These are phyloP conservation scores for Halictus quadricinctus DNA, from an alignment of 2,888 invertebrate species.

Conservation along the genomic window DNA sequence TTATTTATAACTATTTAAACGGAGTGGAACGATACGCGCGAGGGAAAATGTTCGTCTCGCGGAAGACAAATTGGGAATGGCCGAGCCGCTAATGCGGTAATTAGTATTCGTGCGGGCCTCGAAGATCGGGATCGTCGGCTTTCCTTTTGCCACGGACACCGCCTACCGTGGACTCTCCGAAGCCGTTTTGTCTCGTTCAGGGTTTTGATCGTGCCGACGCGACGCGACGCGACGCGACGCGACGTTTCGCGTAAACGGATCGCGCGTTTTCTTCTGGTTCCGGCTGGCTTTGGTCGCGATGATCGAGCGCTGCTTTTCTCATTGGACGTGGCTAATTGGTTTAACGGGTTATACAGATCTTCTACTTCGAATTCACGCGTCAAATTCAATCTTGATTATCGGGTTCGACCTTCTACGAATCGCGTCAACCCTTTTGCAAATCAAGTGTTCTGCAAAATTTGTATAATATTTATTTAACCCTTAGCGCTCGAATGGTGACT, in stretches of 20 bases:
- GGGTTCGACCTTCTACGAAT: no score
- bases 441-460: no score
- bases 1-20: slow-evolving; percentile 63
- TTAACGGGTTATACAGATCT: no score
- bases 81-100: slow-evolving; percentile 52
- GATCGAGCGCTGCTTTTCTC: neutral
- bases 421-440: no score
- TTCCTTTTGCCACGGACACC: neutral
- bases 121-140: slow-evolving; percentile 48
- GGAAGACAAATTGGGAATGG: slow-evolving; percentile 55
- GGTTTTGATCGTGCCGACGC: slow-evolving; percentile 23
- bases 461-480: no score
- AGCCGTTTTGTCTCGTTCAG: neutral
- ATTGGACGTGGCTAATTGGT: no score
- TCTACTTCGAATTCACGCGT: no score
- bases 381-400: no score
- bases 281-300: neutral
- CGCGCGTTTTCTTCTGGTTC: neutral
- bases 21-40: slow-evolving; percentile 51
- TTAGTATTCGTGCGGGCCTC: slow-evolving; percentile 51
- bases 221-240: neutral
- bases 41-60: slow-evolving; percentile 51
- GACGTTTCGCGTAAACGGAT: neutral
- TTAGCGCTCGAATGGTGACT: no score
- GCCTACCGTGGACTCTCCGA: no score